Evolutionary conservation across 1,140 invertebrate species (phyloP).

Genomic region (Drosophila aff.): DNA sequence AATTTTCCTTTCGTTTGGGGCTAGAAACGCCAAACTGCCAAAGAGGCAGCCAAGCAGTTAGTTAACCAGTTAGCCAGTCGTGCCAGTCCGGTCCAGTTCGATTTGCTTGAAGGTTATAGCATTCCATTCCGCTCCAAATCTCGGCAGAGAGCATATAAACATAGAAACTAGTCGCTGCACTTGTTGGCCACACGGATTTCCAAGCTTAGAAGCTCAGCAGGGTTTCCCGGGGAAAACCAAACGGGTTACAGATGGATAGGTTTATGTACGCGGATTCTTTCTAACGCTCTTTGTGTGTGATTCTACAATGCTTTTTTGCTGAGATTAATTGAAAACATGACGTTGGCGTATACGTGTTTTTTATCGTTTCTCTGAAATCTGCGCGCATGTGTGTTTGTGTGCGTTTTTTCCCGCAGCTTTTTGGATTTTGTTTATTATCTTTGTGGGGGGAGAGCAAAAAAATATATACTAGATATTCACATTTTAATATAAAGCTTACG

Average conservation of each 20-base stretch:
- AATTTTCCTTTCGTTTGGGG: constrained; percentile 32
- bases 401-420: constrained; percentile 7
- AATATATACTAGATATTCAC: neutral
- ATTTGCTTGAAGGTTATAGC: constrained; percentile 23
- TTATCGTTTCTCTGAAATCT: constrained; percentile 18
- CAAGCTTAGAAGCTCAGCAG: neutral
- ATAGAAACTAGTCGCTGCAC: constrained; percentile 13
- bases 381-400: neutral
- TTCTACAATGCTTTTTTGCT: neutral
- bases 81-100: constrained; percentile 33
- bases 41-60: constrained; percentile 16
- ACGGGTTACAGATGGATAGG: constrained; percentile 1
- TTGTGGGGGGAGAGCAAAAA: neutral
- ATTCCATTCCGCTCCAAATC: constrained; percentile 22
- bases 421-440: constrained; percentile 6
- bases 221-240: neutral
- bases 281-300: constrained; percentile 17
- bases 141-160: constrained; percentile 4
- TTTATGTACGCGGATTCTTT: neutral
- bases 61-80: constrained; percentile 44
- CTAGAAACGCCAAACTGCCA: constrained; percentile 14
- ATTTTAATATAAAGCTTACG: neutral
- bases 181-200: constrained; percentile 15
- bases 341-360: constrained; percentile 25
- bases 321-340: constrained; percentile 20